These are phyloP conservation scores for Maniola jurtina DNA, from an alignment of 1,140 invertebrate species.

Conservation along the genomic window DNA sequence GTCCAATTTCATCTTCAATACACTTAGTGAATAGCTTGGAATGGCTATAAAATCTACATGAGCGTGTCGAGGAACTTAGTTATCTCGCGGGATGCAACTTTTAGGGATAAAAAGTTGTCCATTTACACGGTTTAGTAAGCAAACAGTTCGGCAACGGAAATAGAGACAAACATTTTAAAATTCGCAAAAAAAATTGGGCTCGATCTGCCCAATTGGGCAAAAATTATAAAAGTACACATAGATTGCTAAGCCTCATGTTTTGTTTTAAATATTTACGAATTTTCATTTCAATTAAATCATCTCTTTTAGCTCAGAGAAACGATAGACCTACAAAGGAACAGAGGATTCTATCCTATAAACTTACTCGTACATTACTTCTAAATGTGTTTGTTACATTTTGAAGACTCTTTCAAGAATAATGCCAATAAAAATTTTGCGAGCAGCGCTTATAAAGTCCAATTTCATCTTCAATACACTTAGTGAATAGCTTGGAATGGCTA, in stretches of 20 bases:
- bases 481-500: conserved; percentile 8
- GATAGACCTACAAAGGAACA: too few species aligned
- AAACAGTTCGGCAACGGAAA: background rate
- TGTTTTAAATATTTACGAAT: too few species aligned
- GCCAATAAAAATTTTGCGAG: conserved; percentile 9
- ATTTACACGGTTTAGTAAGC: background rate
- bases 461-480: conserved; percentile 10
- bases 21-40: conserved; percentile 7
- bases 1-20: conserved; percentile 12
- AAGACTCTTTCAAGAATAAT: background rate
- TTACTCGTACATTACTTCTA: too few species aligned
- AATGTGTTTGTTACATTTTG: too few species aligned
- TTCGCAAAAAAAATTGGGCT: too few species aligned
- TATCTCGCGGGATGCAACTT: conserved; percentile 26
- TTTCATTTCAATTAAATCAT: too few species aligned
- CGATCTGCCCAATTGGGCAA: too few species aligned
- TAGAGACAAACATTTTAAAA: too few species aligned
- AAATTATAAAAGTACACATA: too few species aligned
- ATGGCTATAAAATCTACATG: conserved; percentile 25
- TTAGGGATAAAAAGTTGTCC: conserved; percentile 32
- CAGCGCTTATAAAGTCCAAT: conserved; percentile 9
- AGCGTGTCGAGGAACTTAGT: conserved; percentile 17
- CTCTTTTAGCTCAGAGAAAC: too few species aligned
- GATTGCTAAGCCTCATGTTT: too few species aligned
- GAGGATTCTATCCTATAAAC: too few species aligned